Evolutionary conservation across 2,888 invertebrate genomes (phyloP).

Genomic region (Nebria brevicollis): DNA sequence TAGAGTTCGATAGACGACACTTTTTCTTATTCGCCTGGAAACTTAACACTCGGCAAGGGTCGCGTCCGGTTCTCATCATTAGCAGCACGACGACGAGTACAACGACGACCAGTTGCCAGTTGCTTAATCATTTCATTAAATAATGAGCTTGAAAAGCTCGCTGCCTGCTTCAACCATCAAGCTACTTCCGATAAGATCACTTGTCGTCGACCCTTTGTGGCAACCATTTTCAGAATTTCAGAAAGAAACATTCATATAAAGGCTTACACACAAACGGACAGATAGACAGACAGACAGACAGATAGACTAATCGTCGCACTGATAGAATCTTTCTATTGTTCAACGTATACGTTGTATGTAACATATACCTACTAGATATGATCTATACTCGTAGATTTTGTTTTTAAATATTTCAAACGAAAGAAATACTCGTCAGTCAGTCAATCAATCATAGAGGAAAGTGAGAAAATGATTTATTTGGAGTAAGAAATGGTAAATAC

Average conservation of each 20-base stretch:
- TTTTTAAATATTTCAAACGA: no score
- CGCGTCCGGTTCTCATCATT: background rate
- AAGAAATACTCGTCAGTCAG: no score
- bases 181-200: background rate
- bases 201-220: background rate
- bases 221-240: background rate
- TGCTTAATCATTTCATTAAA: background rate
- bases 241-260: background rate
- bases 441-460: no score
- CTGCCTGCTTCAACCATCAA: background rate
- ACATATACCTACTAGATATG: no score
- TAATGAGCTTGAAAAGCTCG: background rate
- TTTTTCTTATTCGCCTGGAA: background rate
- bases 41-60: background rate
- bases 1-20: constrained; percentile 4
- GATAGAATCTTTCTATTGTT: no score
- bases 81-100: background rate
- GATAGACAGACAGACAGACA: no score
- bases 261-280: background rate
- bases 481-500: no score
- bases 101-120: background rate
- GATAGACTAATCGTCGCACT: no score
- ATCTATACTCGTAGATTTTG: no score
- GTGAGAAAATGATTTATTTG: no score
- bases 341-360: no score